A percentile compares a stretch with the other conserved stretches of the same genome.
Evolutionary conservation across 1,140 invertebrate genomes (phyloP).

Genomic region (Drosophila tristis): DNA sequence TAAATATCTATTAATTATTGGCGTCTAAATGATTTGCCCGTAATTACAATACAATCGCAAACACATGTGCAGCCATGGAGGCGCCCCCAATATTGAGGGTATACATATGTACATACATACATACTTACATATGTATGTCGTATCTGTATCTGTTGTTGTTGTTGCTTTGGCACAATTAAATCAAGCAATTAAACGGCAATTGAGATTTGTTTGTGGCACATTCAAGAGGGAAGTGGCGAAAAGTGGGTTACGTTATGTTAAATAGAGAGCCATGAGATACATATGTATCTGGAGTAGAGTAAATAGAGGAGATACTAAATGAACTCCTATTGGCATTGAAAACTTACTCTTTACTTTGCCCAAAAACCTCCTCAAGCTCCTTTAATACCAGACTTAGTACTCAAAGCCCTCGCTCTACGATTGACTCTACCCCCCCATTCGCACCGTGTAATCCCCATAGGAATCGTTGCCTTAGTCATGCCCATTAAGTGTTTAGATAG

Average conservation of each 20-base stretch:
- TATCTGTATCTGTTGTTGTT: constrained; percentile 4
- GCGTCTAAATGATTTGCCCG: constrained; percentile 51
- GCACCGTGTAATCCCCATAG: neutral
- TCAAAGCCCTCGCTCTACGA: too few species aligned
- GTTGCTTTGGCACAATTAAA: constrained; percentile 31
- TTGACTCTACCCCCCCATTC: too few species aligned
- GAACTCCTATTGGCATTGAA: too few species aligned
- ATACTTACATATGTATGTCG: neutral
- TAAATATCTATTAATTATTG: constrained; percentile 60
- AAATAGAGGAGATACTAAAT: too few species aligned
- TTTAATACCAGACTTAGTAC: too few species aligned
- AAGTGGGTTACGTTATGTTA: too few species aligned
- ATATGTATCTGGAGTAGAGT: too few species aligned
- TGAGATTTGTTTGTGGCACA: constrained; percentile 11
- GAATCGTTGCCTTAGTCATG: constrained; percentile 22
- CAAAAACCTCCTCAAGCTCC: too few species aligned
- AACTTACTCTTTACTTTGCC: neutral
- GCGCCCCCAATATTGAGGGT: constrained; percentile 22
- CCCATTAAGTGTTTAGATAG: constrained; percentile 41
- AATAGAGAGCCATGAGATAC: too few species aligned
- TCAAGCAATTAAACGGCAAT: constrained; percentile 57
- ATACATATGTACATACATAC: neutral
- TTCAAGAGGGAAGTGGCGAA: too few species aligned
- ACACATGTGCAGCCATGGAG: constrained; percentile 36
- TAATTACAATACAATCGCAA: constrained; percentile 47